Percentiles rank a stretch among this genome's conserved stretches.
These are phyloP conservation scores for Spodoptera frugiperda DNA, from an alignment of 1,140 invertebrate species.

Conservation along the genomic window DNA sequence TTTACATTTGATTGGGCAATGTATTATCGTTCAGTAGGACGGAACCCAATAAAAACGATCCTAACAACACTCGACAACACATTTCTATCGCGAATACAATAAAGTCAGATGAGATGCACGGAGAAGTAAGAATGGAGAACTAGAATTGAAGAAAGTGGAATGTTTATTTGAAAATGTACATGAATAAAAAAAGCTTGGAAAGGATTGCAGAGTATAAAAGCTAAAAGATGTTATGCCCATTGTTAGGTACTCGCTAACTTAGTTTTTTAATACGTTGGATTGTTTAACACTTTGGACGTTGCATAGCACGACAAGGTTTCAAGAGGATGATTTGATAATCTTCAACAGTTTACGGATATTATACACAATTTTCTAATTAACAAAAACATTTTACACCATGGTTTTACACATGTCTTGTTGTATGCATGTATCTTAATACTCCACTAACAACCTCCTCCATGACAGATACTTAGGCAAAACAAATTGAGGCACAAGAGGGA, in stretches of 20 bases:
- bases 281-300: no score
- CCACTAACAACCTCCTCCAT: background rate
- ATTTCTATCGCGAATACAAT: constrained; percentile 27
- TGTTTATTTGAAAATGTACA: background rate
- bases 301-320: no score
- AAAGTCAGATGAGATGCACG: constrained; percentile 3
- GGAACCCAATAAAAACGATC: constrained; percentile 23
- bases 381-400: no score
- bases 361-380: no score
- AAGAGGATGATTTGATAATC: no score
- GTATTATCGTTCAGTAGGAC: constrained; percentile 32
- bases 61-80: constrained; percentile 15
- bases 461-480: constrained; percentile 39
- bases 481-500: constrained; percentile 44
- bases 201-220: no score
- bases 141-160: background rate
- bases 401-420: no score
- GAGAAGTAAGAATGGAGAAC: constrained; percentile 10
- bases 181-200: no score
- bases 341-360: no score
- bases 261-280: no score
- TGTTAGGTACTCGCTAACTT: no score
- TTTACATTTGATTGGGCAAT: constrained; percentile 34
- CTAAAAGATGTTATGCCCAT: no score
- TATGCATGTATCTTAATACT: background rate